Base-by-base conservation (phyloP, 2,797 vertebrate species). In the Ctenopoma kingsleyae region DNA sequence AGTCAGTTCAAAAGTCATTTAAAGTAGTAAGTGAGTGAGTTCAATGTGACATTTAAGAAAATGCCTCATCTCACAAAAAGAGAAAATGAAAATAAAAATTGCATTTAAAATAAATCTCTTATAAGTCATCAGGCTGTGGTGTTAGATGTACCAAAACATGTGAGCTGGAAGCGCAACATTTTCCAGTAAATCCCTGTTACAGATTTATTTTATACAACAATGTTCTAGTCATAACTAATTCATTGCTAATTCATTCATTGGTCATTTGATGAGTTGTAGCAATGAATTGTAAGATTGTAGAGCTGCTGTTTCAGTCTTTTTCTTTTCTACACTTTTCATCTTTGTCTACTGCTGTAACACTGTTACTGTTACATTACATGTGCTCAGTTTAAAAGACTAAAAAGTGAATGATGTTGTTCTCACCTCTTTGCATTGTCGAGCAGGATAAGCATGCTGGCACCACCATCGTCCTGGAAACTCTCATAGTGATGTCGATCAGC, bases 401-500 rank as follows among this genome's bases (percentile, higher is more conserved):
- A 12, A 12, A 5, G 20, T 57, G 3, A 25, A 4, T 5, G 4
- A 15, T 16, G 3, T 38, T 7, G 19, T 36, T 12, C 71, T 86
- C 60, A 97, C 98, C 98, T 99, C 89, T 99, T 99, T 66, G 98
- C 98, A 20, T 99, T 99, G 79, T 99, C 98, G 8, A 99, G 92
- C 49, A 99, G 95, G 83, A 99, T 99, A 63, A 99, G 96, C 98
- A 99, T 99, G 71, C 98, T 99, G 69, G 96, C 97, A 0, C 98
- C 98, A 10, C 98, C 97, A 0, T 99, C 98, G 0, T 99, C 98
- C 87, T 99, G 98, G 90, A 99, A 99, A 56, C 98, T 99, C 94
- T 99, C 98, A 1, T 99, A 99, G 93, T 99, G 98, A 89, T 99
- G 98, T 1, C 98, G 95, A 78, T 99, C 98, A 0, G 98, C 98